Conservation (phyloP, 1,140 invertebrate species). For the Hermatobates lingyangjiaoensis region DNA sequence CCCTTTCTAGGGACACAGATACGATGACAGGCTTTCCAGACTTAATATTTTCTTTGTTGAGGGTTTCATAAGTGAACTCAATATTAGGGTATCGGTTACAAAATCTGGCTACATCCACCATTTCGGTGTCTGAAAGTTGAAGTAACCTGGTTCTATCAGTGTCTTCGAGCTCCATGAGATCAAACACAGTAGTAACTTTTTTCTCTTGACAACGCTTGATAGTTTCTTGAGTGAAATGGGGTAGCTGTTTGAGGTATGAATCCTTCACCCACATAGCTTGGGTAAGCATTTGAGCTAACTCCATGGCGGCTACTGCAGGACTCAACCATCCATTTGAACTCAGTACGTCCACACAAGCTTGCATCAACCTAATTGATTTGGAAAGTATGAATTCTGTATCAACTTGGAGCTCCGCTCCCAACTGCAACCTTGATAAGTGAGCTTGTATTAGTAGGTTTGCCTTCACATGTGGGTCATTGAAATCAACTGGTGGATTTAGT, state of each 20-base stretch:
- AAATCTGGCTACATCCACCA: slow-evolving; percentile 93
- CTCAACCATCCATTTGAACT: slow-evolving; percentile 95
- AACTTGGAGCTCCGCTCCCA: slow-evolving; percentile 88
- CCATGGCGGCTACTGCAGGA: slow-evolving; percentile 97
- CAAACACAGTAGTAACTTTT: slow-evolving; percentile 89
- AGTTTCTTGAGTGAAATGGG: slow-evolving; percentile 81
- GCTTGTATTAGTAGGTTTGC: slow-evolving; percentile 91
- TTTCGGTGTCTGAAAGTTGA: slow-evolving; percentile 64
- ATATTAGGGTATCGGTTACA: slow-evolving; percentile 99
- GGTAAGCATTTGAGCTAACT: slow-evolving; percentile 97
- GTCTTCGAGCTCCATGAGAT: slow-evolving; percentile 97
- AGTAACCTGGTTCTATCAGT: slow-evolving; percentile 72
- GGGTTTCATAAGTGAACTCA: slow-evolving; percentile 83
- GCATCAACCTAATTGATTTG: slow-evolving; percentile 77
- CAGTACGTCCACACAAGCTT: slow-evolving; percentile 96
- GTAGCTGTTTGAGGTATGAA: slow-evolving; percentile 90
- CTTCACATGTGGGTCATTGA: slow-evolving; percentile 94
- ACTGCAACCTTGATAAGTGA: slow-evolving; percentile 80
- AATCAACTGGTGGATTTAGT: slow-evolving; percentile 43
- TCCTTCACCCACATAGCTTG: slow-evolving; percentile 99
- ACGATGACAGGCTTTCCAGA: slow-evolving; percentile 71
- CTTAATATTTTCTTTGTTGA: slow-evolving; percentile 56
- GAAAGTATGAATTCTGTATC: slow-evolving; percentile 83
- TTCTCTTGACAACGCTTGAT: slow-evolving; percentile 54
- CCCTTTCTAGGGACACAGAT: slow-evolving; percentile 80